Conservation (phyloP, 2,888 invertebrate species). For the Anthophora plumipes region DNA sequence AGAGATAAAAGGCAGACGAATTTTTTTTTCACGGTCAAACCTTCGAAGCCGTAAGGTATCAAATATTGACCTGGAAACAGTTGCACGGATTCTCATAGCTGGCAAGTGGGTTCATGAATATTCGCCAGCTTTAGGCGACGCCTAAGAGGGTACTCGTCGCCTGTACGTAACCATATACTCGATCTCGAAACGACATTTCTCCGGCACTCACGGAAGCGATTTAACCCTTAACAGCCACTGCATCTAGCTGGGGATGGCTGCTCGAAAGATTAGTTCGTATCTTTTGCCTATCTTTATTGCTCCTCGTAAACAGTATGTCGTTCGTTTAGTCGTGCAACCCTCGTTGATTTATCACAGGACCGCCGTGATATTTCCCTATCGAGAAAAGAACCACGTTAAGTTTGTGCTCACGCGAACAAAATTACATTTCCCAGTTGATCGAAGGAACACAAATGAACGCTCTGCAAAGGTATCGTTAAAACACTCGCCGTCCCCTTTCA, state of each 20-base stretch:
- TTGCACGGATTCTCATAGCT: constrained; percentile 70
- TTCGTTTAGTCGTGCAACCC: not conserved
- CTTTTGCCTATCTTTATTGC: constrained; percentile 29
- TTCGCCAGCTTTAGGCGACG: constrained; percentile 59
- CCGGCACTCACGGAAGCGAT: constrained; percentile 52
- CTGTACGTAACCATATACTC: constrained; percentile 58
- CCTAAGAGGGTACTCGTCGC: constrained; percentile 65
- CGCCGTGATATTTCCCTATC: not conserved
- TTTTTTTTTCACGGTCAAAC: constrained; percentile 42
- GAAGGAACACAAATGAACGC: not conserved
- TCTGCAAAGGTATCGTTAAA: constrained; percentile 21
- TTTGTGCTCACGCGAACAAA: constrained; percentile 14
- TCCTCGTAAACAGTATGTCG: constrained; percentile 9
- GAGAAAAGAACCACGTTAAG: not conserved
- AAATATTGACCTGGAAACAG: constrained; percentile 71
- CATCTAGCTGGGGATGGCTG: constrained; percentile 32
- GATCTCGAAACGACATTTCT: constrained; percentile 62
- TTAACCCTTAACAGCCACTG: constrained; percentile 56
- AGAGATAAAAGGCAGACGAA: not conserved
- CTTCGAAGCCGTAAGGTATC: constrained; percentile 44
- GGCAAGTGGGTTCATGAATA: constrained; percentile 68
- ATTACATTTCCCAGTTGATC: constrained; percentile 5
- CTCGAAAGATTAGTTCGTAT: constrained; percentile 45
- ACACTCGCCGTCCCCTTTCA: not conserved
- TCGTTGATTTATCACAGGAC: not conserved